Evolutionary conservation across 2,888 invertebrate genomes (phyloP).

Genomic region (Drosophila gaucha): DNA sequence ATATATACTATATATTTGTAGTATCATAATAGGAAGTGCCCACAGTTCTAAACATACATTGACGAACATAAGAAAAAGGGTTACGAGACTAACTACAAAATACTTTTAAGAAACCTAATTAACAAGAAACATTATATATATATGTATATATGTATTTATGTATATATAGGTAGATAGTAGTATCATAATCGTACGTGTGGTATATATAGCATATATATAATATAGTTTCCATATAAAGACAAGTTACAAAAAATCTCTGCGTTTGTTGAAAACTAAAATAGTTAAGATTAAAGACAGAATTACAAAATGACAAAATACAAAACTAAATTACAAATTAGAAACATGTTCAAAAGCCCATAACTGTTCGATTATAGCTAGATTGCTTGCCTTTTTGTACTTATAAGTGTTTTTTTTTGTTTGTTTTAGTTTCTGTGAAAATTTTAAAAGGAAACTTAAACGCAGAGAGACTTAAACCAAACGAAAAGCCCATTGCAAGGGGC

Average conservation of each 20-base stretch:
- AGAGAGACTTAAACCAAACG: conserved; percentile 15
- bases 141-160: conserved; percentile 29
- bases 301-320: conserved; percentile 7
- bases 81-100: conserved; percentile 66
- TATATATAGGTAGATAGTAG: conserved; percentile 37
- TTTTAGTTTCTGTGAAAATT: background rate
- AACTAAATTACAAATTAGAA: conserved; percentile 22
- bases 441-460: conserved; percentile 23
- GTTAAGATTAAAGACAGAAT: conserved; percentile 5
- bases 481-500: background rate
- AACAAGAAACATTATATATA: conserved; percentile 57
- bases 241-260: conserved; percentile 43
- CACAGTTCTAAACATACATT: conserved; percentile 33
- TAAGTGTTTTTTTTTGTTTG: conserved; percentile 11
- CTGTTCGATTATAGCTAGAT: conserved; percentile 63
- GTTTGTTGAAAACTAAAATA: conserved; percentile 11
- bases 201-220: conserved; percentile 32
- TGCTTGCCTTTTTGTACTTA: conserved; percentile 69
- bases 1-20: conserved; percentile 24
- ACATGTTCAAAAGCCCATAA: conserved; percentile 44
- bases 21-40: conserved; percentile 60
- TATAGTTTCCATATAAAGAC: conserved; percentile 32
- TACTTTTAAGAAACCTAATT: conserved; percentile 74
- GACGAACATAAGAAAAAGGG: conserved; percentile 27
- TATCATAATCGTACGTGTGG: conserved; percentile 10